Evolutionary conservation across 2,113 vertebrate genomes (phyloP).

Genomic region (Etheostoma cragini): DNA sequence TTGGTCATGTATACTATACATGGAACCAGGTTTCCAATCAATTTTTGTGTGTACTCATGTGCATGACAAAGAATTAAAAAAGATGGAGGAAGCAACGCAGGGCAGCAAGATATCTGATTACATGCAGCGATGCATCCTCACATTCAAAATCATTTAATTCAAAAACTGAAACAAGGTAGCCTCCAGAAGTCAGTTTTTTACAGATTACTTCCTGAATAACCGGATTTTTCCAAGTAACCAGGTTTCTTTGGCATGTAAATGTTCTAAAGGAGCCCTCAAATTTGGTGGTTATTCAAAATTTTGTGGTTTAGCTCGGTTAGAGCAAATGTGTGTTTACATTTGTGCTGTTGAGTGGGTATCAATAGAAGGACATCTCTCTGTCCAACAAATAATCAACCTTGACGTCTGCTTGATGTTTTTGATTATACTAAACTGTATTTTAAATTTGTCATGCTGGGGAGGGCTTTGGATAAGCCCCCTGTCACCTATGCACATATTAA

Average conservation of each 20-base stretch:
- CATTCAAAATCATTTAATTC: not conserved
- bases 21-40: not conserved
- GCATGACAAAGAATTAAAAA: not conserved
- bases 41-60: not conserved
- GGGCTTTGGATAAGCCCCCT: not conserved
- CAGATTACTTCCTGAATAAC: not conserved
- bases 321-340: slow-evolving; percentile 9
- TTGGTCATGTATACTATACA: not conserved
- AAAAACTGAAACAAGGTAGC: not conserved
- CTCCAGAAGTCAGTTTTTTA: not conserved
- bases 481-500: not conserved
- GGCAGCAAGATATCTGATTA: not conserved
- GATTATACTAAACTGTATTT: not conserved
- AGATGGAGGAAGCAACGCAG: not conserved
- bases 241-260: not conserved
- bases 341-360: not conserved
- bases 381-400: not conserved
- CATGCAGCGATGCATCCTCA: not conserved
- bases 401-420: not conserved
- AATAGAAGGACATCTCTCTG: not conserved
- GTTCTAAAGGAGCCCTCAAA: not conserved
- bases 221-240: not conserved
- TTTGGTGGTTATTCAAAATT: not conserved
- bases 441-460: not conserved
- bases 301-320: not conserved